phyloP scores from a whole-genome alignment of 2,113 vertebrate species.

The Rana temporaria region DNA sequence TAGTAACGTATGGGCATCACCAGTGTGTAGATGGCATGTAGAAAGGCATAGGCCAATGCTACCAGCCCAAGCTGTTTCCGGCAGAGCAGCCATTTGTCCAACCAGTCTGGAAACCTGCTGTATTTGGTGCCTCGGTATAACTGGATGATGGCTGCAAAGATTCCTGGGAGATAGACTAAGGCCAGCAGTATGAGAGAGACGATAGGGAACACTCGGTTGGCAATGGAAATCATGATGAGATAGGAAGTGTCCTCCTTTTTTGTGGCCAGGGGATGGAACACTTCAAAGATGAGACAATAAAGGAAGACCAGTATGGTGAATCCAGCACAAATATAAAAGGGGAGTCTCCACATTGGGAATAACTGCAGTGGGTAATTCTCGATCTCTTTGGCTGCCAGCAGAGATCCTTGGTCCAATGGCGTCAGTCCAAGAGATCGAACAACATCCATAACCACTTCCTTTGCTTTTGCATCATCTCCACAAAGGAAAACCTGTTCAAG shows the following conservation, averaged over 20 bases:
- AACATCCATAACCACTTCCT: conserved; percentile 82
- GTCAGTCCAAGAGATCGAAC: conserved; percentile 82
- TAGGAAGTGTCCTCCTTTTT: conserved; percentile 77
- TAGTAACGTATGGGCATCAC: conserved; percentile 84
- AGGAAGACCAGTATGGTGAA: conserved; percentile 79
- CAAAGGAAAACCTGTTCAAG: conserved; percentile 86
- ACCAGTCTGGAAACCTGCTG: conserved; percentile 87
- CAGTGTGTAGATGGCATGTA: conserved; percentile 89
- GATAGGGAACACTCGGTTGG: conserved; percentile 87
- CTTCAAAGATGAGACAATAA: conserved; percentile 77
- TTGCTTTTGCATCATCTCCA: conserved; percentile 82
- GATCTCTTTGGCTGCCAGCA: conserved; percentile 84
- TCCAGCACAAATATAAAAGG: conserved; percentile 75
- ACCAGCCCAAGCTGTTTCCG: conserved; percentile 93
- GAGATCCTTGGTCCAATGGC: conserved; percentile 85
- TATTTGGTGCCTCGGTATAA: conserved; percentile 94
- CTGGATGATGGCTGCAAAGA: conserved; percentile 89
- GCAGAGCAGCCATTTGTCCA: conserved; percentile 95
- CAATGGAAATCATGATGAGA: conserved; percentile 83
- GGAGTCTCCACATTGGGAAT: conserved; percentile 92
- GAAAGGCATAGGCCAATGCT: conserved; percentile 85
- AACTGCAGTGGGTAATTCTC: conserved; percentile 92
- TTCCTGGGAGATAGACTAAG: conserved; percentile 90
- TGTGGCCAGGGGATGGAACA: conserved; percentile 77
- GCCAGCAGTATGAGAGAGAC: conserved; percentile 85